Conservation (phyloP, 2,888 invertebrate species). For the Dryococelus australis region DNA sequence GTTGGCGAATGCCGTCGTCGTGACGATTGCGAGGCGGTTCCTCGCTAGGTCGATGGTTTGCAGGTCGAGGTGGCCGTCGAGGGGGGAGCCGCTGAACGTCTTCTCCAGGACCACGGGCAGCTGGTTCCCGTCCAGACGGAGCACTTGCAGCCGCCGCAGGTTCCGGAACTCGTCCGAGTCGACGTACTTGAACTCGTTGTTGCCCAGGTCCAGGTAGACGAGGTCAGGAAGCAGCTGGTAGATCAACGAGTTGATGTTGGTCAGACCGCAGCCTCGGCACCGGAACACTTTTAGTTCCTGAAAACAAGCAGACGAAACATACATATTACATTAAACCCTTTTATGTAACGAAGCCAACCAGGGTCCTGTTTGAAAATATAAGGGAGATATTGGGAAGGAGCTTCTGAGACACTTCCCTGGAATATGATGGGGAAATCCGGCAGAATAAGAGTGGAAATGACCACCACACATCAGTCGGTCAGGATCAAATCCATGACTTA, state of each 20-base stretch:
- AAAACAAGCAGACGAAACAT: constrained; percentile 48
- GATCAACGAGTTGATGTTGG: constrained; percentile 79
- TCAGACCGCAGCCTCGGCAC: constrained; percentile 75
- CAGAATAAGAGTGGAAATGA: too few species aligned
- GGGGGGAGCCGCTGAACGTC: constrained; percentile 67
- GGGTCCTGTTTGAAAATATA: not conserved
- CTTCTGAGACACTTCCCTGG: too few species aligned
- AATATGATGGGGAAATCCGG: too few species aligned
- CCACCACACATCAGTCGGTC: too few species aligned
- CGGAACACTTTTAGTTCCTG: constrained; percentile 75
- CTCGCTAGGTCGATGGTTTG: constrained; percentile 68
- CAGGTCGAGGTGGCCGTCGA: constrained; percentile 57
- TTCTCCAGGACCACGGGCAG: constrained; percentile 77
- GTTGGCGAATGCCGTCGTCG: constrained; percentile 76
- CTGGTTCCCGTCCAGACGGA: constrained; percentile 76
- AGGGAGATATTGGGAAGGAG: too few species aligned
- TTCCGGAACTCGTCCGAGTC: constrained; percentile 76
- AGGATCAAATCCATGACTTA: too few species aligned
- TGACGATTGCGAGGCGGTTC: constrained; percentile 78
- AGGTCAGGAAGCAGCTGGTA: constrained; percentile 78
- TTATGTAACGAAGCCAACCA: not conserved
- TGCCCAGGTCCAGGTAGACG: constrained; percentile 76
- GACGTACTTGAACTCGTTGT: constrained; percentile 79
- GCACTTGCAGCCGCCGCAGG: constrained; percentile 66
- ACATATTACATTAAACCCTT: not conserved